Evolutionary conservation across 2,888 invertebrate genomes (phyloP), one percentile per base, ranked within the genome.

Genomic region (Drosophila pseudotakahashii): DNA sequence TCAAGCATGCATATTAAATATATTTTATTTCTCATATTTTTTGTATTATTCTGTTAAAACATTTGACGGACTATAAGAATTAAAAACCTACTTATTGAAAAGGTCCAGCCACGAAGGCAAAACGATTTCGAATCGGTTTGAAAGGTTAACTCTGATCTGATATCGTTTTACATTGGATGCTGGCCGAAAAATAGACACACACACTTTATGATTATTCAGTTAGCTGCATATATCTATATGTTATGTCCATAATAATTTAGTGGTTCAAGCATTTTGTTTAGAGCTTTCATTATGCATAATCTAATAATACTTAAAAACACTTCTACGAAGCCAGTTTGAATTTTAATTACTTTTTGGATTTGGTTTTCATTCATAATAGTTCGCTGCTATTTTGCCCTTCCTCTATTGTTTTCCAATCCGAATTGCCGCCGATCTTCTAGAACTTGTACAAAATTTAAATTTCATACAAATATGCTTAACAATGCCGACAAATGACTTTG

Each of bases 281-380:
- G 67, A 53, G 64, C 67, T 37, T 61, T 72, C 47, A 37, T 57
- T 62, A 51, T 70, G 59, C 79, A 68, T 82, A 75, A 66, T 75
- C 87, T 89, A 87, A 75, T 87, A 88, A 87, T 88, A 89, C 81
- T 85, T 90, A 78, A 87, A 84, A 87, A 87, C 82, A 78, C 77
- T 88, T 81, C 88, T 85, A 87, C 90, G 87, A 85, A 85, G 88
- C 84, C 88, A 78, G 87, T 81, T 86, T 83, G 83, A 78, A 85
- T 85, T 81, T 81, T 77, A 53, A 59, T 73, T 74, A 39, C 50
- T 44, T 70, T 66, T 70, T 51, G 41, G 53, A 66, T 66, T 66
- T 48, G 41, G 67, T 41, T 66, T 64, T 41, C 44, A 58, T 73
- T 70, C 67, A 68, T 83, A 73, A 32, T 47, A 71, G 77, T 78